A percentile compares a stretch with the other conserved stretches of the same genome.
phyloP scores from a whole-genome alignment of 64 coral and sea anemone genomes.

The Stylophora pistillata region DNA sequence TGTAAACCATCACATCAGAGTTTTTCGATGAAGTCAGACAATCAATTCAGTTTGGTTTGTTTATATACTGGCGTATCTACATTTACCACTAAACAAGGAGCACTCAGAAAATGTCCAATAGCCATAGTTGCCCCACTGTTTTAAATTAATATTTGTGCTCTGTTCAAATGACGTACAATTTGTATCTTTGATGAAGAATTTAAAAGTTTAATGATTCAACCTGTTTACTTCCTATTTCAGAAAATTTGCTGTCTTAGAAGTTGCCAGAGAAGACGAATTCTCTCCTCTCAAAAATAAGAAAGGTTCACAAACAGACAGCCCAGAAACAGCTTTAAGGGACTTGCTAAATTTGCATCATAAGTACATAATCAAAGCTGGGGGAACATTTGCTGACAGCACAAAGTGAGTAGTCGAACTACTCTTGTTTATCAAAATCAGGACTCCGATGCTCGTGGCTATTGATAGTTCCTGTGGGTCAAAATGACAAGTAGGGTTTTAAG shows the following conservation, averaged over 20 bases:
- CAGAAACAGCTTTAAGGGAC: conserved; percentile 48
- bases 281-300: conserved; percentile 67
- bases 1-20: no score
- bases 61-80: no score
- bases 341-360: conserved; percentile 54
- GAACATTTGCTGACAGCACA: conserved; percentile 56
- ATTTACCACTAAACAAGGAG: no score
- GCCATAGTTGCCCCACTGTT: no score
- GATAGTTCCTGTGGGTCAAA: no score
- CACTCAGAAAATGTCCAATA: no score
- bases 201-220: background rate
- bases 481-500: no score
- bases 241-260: conserved; percentile 75
- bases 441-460: no score
- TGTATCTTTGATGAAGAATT: background rate
- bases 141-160: no score
- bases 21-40: no score
- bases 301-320: conserved; percentile 59
- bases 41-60: no score
- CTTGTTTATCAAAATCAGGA: background rate
- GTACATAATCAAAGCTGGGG: conserved; percentile 67
- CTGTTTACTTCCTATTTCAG: conserved; percentile 1
- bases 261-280: conserved; percentile 69
- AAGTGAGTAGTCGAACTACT: conserved; percentile 15
- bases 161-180: background rate